A percentile compares a stretch with the other conserved stretches of the same genome.
Conservation (phyloP, 2,797 vertebrate species). For the Siniperca obscura region DNA sequence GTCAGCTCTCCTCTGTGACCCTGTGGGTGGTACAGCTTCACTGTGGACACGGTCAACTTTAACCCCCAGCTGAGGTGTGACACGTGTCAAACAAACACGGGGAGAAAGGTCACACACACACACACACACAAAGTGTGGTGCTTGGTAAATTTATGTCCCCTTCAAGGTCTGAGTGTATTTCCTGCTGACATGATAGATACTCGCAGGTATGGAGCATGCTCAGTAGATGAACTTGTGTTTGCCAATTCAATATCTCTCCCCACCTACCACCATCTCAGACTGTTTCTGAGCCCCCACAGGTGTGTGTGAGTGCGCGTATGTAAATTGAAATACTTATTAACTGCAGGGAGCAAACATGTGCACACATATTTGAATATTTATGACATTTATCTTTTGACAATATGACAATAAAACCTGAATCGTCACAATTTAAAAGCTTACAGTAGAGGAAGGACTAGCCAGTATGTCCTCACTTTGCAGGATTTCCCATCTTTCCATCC, state of each 20-base stretch:
- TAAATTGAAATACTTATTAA: not conserved
- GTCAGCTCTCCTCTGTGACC: conserved; percentile 30
- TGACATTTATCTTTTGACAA: conserved; percentile 12
- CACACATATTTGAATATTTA: not conserved
- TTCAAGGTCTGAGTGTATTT: conserved; percentile 48
- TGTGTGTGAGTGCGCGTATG: not conserved
- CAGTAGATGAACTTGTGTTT: conserved; percentile 3
- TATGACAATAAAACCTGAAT: conserved; percentile 8
- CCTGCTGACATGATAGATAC: conserved; percentile 32
- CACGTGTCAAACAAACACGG: conserved; percentile 25
- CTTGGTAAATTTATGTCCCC: conserved; percentile 4
- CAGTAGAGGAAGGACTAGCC: not conserved
- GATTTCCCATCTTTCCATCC: conserved; percentile 32
- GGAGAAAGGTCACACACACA: conserved; percentile 45
- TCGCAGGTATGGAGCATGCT: not conserved
- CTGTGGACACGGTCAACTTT: conserved; percentile 17
- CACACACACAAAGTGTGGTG: not conserved
- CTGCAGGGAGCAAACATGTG: not conserved
- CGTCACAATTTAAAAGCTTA: not conserved
- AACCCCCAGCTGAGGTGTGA: conserved; percentile 42
- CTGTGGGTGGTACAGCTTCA: conserved; percentile 18
- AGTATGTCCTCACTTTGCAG: not conserved
- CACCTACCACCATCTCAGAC: not conserved
- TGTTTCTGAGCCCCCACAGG: not conserved
- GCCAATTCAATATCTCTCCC: conserved; percentile 1